Evolutionary conservation across 35 echinoderm and acorn worm species (phyloP).

Genomic region (Ophiothrix spiculata): DNA sequence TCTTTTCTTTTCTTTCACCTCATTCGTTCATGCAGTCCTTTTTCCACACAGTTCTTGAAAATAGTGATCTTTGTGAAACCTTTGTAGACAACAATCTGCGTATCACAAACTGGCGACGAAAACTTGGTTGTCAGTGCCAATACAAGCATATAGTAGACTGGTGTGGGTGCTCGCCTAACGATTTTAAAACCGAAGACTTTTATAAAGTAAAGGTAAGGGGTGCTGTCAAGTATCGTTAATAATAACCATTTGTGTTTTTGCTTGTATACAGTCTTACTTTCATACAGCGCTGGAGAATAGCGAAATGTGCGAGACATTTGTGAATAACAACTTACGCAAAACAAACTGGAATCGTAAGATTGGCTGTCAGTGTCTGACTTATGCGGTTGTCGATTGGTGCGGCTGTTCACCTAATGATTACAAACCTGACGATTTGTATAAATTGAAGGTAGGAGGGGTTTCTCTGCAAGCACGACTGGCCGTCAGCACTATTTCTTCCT

Average conservation of each 20-base stretch:
- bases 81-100: slow-evolving; percentile 92
- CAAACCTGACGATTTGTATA: slow-evolving; percentile 91
- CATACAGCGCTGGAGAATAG: slow-evolving; percentile 89
- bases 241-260: neutral
- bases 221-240: neutral
- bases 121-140: slow-evolving; percentile 98
- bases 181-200: slow-evolving; percentile 95
- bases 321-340: slow-evolving; percentile 89
- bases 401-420: slow-evolving; percentile 98
- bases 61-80: slow-evolving; percentile 82
- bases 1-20: neutral
- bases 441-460: slow-evolving; percentile 64
- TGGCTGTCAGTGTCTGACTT: slow-evolving; percentile 93
- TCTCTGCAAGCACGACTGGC: neutral
- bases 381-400: slow-evolving; percentile 97
- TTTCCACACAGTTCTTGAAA: slow-evolving; percentile 93
- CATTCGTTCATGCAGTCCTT: slow-evolving; percentile 74
- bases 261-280: slow-evolving; percentile 84
- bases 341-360: slow-evolving; percentile 99
- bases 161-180: slow-evolving; percentile 98
- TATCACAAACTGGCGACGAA: slow-evolving; percentile 95
- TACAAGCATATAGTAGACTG: slow-evolving; percentile 99
- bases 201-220: slow-evolving; percentile 88
- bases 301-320: slow-evolving; percentile 76
- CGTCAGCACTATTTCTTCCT: no score